phyloP scores from a whole-genome alignment of 2,113 vertebrate genomes.

The Galbula dea region DNA sequence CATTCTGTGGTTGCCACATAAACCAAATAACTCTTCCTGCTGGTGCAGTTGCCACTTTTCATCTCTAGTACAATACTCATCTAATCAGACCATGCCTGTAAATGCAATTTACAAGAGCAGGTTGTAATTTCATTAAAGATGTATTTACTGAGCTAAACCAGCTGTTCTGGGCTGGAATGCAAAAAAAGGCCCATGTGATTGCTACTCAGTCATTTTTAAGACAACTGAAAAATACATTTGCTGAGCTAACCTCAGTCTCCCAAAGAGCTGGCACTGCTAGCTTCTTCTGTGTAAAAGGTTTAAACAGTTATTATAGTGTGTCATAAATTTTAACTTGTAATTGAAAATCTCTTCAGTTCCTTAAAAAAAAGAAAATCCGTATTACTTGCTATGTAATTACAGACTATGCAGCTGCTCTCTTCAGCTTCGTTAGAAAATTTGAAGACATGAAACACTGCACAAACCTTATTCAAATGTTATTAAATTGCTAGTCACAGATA shows the following conservation, averaged over 20 bases:
- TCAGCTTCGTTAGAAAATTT: conserved; percentile 63
- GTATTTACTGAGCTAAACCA: conserved; percentile 78
- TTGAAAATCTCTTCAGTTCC: conserved; percentile 72
- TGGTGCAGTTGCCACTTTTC: conserved; percentile 43
- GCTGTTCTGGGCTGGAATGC: conserved; percentile 47
- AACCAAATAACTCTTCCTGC: conserved; percentile 13
- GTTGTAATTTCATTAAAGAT: conserved; percentile 78
- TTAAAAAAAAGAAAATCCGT: conserved; percentile 39
- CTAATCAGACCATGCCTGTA: conserved; percentile 51
- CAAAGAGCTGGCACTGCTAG: conserved; percentile 62
- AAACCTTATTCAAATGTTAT: conserved; percentile 71
- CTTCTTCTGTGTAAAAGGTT: conserved; percentile 66
- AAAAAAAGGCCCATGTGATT: conserved; percentile 3
- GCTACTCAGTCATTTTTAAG: conserved; percentile 51
- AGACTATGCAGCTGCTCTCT: conserved; percentile 73
- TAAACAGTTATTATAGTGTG: conserved; percentile 72
- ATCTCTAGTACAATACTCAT: conserved; percentile 44
- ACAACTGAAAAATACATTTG: conserved; percentile 49
- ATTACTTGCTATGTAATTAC: conserved; percentile 77
- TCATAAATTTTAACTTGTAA: conserved; percentile 76
- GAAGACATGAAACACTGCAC: conserved; percentile 65
- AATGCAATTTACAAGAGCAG: conserved; percentile 50
- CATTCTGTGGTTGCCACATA: neutral
- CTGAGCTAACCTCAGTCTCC: conserved; percentile 54
- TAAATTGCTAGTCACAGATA: conserved; percentile 68